Conservation (phyloP, 1,140 invertebrate species). For the Drosophila nebulosa region DNA sequence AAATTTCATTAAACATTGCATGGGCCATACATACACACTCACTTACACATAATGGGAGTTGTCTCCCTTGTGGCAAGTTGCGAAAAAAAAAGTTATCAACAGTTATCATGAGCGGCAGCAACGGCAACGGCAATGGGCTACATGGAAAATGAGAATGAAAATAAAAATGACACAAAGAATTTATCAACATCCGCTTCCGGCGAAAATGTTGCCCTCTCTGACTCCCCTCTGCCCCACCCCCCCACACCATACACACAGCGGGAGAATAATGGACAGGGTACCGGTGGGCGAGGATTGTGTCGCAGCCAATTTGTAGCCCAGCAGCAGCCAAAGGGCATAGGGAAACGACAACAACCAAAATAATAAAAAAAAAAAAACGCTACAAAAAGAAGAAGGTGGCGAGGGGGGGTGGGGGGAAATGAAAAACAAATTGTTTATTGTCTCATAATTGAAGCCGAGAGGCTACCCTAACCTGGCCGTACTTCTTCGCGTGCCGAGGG, state of each 20-base stretch:
- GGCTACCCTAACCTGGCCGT: constrained; percentile 1
- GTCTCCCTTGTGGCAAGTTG: neutral
- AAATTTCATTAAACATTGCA: too few species aligned
- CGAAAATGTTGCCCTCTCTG: constrained; percentile 3
- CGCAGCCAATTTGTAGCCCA: constrained; percentile 41
- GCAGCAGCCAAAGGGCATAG: constrained; percentile 1
- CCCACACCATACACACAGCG: neutral
- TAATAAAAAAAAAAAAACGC: too few species aligned
- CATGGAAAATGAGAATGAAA: constrained; percentile 30
- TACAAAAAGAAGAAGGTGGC: too few species aligned
- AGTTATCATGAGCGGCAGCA: constrained; percentile 60
- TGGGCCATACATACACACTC: neutral
- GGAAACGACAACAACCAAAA: neutral
- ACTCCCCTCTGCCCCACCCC: too few species aligned
- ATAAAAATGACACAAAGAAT: constrained; percentile 57
- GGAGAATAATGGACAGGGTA: neutral
- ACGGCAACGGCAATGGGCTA: neutral
- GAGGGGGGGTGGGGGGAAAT: neutral
- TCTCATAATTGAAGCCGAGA: constrained; percentile 56
- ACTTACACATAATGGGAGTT: neutral
- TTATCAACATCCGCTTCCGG: constrained; percentile 71
- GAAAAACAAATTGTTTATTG: constrained; percentile 61
- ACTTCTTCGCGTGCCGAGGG: too few species aligned
- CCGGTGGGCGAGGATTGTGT: constrained; percentile 5
- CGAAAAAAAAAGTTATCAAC: constrained; percentile 27